Base-by-base conservation (phyloP, 2,113 vertebrate genomes). In the Euleptes europaea region DNA sequence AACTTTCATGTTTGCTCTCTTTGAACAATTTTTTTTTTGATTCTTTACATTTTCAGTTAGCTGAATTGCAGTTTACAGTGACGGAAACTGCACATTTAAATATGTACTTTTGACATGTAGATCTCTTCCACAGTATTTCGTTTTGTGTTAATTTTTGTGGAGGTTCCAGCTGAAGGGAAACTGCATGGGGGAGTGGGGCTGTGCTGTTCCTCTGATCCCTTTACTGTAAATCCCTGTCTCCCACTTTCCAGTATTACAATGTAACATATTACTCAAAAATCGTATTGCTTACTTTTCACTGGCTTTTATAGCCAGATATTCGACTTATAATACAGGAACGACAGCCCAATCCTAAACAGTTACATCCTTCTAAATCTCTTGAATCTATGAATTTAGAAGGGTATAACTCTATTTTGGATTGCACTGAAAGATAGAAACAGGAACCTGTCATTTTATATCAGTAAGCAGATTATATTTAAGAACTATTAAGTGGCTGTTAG, bases 1-100 rank as follows among this genome's bases (percentile, higher is more conserved):
- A 94, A 93, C 90, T 94, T 93, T 33, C 8, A 70, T 13, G 49
- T 54, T 54, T 81, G 33, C 26, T 23, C 38, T 35, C 28, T 28
- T 83, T 33, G 44, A 44, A 44, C 44, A 44, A 73, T 78, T n/a
- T n/a, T n/a, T n/a, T n/a, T n/a, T n/a, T n/a, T n/a, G n/a, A n/a
- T 26, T 82, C 17, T 69, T 85, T 88, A 49, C 67, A 57, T 74
- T 73, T 54, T 71, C 57, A 0, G 1, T 8, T 75, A 51, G 69
- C 76, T 86, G 51, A 86, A 2, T 89, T 85, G 88, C 31, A 60
- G 17, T 6, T 86, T 63, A 88, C 84, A 14, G 47, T 35, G 87
- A 74, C 14, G 77, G 79, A 63, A 84, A 67, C 71, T 70, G 82
- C 87, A 49, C 66, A 86, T 90, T 78, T 74, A 84, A 86, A 83